Percentiles rank a stretch among this genome's conserved stretches.
Conservation (phyloP, 2,888 invertebrate genomes). For the Callyntrura guangdongensis region DNA sequence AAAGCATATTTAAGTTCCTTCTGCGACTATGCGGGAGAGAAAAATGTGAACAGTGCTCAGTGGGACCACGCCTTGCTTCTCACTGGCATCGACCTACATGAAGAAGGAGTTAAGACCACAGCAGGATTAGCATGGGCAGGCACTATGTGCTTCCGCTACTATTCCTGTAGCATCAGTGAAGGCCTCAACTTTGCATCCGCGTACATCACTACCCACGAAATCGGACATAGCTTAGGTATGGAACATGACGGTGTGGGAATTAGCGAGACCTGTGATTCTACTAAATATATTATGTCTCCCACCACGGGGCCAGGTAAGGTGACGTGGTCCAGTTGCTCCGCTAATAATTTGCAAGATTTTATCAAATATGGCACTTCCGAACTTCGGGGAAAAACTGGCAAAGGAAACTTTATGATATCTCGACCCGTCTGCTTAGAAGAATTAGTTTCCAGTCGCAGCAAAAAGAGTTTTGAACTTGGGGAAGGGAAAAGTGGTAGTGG, state of each 20-base stretch:
- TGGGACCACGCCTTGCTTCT: constrained; percentile 86
- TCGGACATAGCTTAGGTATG: constrained; percentile 86
- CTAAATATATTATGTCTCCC: constrained; percentile 85
- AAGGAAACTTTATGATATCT: constrained; percentile 61
- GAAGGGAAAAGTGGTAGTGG: constrained; percentile 30
- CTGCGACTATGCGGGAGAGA: constrained; percentile 84
- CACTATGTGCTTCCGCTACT: constrained; percentile 86
- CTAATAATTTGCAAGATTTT: constrained; percentile 85
- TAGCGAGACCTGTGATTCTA: constrained; percentile 85
- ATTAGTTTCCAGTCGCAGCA: constrained; percentile 47
- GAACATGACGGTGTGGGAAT: constrained; percentile 85
- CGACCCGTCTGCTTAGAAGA: constrained; percentile 66
- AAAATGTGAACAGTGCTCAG: constrained; percentile 82
- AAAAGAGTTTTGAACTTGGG: constrained; percentile 46
- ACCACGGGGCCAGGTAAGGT: constrained; percentile 86
- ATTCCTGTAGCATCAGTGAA: constrained; percentile 86
- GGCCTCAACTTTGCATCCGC: constrained; percentile 86
- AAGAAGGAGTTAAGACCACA: constrained; percentile 81
- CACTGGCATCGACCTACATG: constrained; percentile 85
- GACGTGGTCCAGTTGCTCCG: constrained; percentile 86
- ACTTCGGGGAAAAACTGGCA: constrained; percentile 71
- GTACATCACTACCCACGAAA: constrained; percentile 86
- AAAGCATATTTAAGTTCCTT: constrained; percentile 86
- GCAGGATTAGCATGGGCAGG: constrained; percentile 83
- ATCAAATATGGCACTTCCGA: constrained; percentile 84